Conservation (phyloP, 2,113 vertebrate species). For the Brienomyrus longianalis region DNA sequence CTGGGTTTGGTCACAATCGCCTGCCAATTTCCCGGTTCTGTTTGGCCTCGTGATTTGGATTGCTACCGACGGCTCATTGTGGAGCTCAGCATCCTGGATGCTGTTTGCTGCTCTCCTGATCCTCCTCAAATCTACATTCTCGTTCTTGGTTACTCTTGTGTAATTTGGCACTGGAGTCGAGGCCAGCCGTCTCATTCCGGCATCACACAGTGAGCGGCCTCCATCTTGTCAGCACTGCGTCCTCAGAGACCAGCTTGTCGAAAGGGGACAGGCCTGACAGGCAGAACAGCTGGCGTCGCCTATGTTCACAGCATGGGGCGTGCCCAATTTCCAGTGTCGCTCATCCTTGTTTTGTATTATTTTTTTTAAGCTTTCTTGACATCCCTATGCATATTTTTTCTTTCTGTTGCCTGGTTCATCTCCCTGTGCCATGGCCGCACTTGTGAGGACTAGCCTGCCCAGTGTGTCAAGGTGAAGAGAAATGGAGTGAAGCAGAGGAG, state of each 20-base stretch:
- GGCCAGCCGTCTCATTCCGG: background rate
- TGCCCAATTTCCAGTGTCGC: background rate
- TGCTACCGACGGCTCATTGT: background rate
- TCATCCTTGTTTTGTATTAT: background rate
- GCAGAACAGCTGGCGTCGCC: background rate
- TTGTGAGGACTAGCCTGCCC: background rate
- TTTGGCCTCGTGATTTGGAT: background rate
- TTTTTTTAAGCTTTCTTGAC: constrained; percentile 28
- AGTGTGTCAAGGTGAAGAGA: background rate
- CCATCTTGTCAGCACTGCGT: background rate
- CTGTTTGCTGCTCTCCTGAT: background rate
- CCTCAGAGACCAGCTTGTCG: background rate
- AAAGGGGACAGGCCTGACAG: background rate
- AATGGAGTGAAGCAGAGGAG: background rate
- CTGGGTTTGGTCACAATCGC: background rate
- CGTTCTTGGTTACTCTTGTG: background rate
- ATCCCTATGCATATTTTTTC: constrained; percentile 29
- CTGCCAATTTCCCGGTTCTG: background rate
- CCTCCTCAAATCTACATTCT: background rate
- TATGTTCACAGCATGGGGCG: background rate
- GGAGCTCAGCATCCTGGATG: background rate
- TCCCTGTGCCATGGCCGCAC: background rate
- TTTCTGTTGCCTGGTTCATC: background rate
- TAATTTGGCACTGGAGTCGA: background rate
- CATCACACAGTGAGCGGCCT: background rate